Conservation (phyloP, 2,113 vertebrate genomes). For the Indicator indicator region DNA sequence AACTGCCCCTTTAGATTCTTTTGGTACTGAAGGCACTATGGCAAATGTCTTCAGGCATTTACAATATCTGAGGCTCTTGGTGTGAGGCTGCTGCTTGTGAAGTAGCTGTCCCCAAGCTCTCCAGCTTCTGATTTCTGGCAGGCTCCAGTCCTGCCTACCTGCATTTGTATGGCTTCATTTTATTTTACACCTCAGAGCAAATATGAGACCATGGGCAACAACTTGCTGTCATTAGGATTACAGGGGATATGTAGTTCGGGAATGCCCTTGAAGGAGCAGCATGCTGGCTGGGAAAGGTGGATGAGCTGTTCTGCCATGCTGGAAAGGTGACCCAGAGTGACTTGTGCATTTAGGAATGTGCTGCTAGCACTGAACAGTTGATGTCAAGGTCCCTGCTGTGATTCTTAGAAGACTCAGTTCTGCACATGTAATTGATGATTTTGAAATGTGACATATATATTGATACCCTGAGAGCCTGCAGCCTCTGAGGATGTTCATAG, state of each 20-base stretch:
- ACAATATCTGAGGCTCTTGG: neutral
- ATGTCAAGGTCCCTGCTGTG: neutral
- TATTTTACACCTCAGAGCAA: neutral
- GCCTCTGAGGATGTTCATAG: constrained; percentile 10
- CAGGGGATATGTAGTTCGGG: neutral
- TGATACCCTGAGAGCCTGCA: constrained; percentile 8
- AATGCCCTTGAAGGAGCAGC: neutral
- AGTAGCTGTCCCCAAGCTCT: neutral
- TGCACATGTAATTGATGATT: constrained; percentile 4
- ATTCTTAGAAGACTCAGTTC: neutral
- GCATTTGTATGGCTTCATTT: neutral
- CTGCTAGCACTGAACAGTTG: neutral
- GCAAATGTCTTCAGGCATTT: neutral
- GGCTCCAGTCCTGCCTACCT: neutral
- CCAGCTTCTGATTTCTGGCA: neutral
- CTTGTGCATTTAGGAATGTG: neutral
- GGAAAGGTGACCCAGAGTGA: neutral
- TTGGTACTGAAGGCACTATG: neutral
- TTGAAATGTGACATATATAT: constrained; percentile 58
- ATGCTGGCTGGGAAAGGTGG: neutral
- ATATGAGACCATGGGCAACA: neutral
- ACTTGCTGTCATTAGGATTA: neutral
- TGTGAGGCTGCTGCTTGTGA: neutral
- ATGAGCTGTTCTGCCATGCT: neutral
- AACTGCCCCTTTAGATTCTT: neutral